Evolutionary conservation across 1,140 invertebrate genomes (phyloP).

Genomic region (Ostrea denselamellosa): DNA sequence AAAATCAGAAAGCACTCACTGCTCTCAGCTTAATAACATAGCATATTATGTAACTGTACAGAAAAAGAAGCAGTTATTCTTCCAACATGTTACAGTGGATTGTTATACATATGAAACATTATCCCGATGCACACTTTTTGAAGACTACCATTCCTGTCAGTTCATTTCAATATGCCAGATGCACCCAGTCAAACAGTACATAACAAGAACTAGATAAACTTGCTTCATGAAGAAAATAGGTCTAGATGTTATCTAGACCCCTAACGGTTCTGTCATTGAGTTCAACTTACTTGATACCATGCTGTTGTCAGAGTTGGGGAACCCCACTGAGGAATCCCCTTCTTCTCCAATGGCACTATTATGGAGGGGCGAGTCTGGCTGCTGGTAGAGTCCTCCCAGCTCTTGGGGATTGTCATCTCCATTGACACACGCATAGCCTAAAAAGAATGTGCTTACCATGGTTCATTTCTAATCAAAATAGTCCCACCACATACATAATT

Average conservation of each 20-base stretch:
- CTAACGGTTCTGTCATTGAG: not conserved
- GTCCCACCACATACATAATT: too few relatives aligned
- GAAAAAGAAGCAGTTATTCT: too few relatives aligned
- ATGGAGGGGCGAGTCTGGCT: conserved; percentile 11
- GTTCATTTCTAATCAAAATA: too few relatives aligned
- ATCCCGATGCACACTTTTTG: not conserved
- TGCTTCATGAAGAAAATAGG: not conserved
- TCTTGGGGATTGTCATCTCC: conserved; percentile 54
- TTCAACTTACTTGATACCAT: not conserved
- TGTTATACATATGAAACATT: too few relatives aligned
- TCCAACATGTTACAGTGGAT: too few relatives aligned
- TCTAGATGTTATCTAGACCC: not conserved
- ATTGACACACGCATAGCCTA: conserved; percentile 61
- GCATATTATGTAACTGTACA: too few relatives aligned
- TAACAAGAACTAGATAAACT: not conserved
- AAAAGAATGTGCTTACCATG: conserved; percentile 14
- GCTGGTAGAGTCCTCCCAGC: conserved; percentile 1
- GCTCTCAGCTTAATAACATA: too few relatives aligned
- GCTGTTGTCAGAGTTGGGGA: conserved; percentile 31
- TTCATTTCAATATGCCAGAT: not conserved
- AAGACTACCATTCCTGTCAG: conserved; percentile 1
- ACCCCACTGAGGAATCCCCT: not conserved
- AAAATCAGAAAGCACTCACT: too few relatives aligned
- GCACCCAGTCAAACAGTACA: not conserved
- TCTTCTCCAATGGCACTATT: conserved; percentile 20